Evolutionary conservation across 2,888 invertebrate genomes (phyloP), one percentile per base, ranked within the genome.

Genomic region (Carcina quercana): DNA sequence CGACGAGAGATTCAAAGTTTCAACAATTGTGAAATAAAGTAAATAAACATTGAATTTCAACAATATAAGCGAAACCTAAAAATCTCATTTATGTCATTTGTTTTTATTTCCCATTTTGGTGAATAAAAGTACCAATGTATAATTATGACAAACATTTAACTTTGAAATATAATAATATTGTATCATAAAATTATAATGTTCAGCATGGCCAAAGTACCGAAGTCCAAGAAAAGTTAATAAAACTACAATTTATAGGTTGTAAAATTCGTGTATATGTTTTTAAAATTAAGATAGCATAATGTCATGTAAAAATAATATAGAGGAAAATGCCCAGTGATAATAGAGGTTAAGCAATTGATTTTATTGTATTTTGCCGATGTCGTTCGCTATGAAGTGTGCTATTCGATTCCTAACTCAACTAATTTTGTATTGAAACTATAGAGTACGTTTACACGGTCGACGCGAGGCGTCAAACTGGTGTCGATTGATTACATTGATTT

Each of bases 281-380:
- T 60, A 52, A 58, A 42, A 13, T 27, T 53, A 53, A 52, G 52
- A 37, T 54, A 53, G 37, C n/a, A 28, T 47, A 48, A 44, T 55
- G 51, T 57, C 50, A 45, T 70, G 65, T 66, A 67, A 55, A 65
- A 55, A 56, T 69, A 71, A 55, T 48, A 51, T 63, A 59, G 74
- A 67, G 63, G 46, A 52, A 57, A 74, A 79, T 73, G 67, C 75
- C 79, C 72, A 78, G 83, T 83, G 83, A 83, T 83, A 83, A 60
- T 83, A 83, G 82, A 55, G 50, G 55, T 83, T 24, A 83, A 80
- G 80, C 52, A 56, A 68, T 73, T 66, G 58, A 60, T 54, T 57
- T 61, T 60, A 59, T 59, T 59, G 56, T 65, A 64, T 59, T 61
- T 55, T 52, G 43, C 53, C 52, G 53, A 49, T 68, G 58, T 67